Base-by-base conservation (phyloP, 2,888 invertebrate genomes). In the Euclidia mi region DNA sequence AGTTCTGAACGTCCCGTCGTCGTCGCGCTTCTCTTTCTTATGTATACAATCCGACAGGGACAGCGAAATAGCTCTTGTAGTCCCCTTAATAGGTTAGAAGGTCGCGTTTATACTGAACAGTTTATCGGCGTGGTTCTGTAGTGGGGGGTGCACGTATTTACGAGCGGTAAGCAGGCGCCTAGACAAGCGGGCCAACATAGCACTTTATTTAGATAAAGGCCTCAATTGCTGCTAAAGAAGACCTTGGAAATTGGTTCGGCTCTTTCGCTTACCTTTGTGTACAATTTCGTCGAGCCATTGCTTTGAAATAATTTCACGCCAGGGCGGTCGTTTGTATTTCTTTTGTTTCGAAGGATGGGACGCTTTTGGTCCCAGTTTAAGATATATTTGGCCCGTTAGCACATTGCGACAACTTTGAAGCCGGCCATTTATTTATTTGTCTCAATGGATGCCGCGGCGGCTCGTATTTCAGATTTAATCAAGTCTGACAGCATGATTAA, bases 401-500 rank as follows among this genome's bases (percentile, higher is more conserved):
- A 88, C 88, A 83, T 87, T 89, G 88, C 88, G 88, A 87, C 88
- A 88, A 89, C 85, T 88, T 86, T 83, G 87, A 88, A 87, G 83
- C 81, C 75, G 72, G 86, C 90, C 88, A 92, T 92, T 92, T 90
- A 89, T 92, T 89, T 84, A 78, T 85, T 88, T 88, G 88, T 84
- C 87, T 86, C 88, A 88, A 90, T 91, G 87, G 89, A 86, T 82
- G 87, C 82, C 82, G 84, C 83, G 78, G 79, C 77, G 79, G 78
- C 82, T 88, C 89, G 87, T 89, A 89, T 90, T 91, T 89, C 85
- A 91, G 90, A 90, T 92, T 88, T 89, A 92, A 91, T 92, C 91
- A 90, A 90, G 84, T 82, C 83, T 87, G 90, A 87, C 89, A 87
- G 88, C 71, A 82, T 89, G 88, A 91, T 89, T 91, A 89, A 91